A percentile compares a stretch with the other conserved stretches of the same genome.
Conservation (phyloP, 2,797 vertebrate species). For the Coregonus ussuriensis region DNA sequence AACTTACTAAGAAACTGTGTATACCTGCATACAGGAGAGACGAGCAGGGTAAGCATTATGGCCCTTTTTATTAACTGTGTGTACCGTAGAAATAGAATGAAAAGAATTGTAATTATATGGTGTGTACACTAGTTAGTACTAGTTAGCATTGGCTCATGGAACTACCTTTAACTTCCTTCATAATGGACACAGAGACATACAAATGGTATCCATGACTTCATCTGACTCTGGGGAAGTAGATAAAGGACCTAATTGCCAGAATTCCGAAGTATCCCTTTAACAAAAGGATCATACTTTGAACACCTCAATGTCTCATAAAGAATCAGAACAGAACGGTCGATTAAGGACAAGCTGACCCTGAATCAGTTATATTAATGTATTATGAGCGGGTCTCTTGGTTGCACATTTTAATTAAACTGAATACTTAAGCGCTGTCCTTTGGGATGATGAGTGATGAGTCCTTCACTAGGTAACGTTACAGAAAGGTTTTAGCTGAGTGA, state of each 20-base stretch:
- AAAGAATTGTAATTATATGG: too few species aligned
- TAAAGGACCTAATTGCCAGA: too few species aligned
- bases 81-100: background rate
- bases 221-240: too few species aligned
- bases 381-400: slow-evolving; percentile 28
- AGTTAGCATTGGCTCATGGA: too few species aligned
- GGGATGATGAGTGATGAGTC: background rate
- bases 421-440: slow-evolving; percentile 34
- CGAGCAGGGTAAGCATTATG: background rate
- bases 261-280: background rate
- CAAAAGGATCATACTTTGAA: background rate
- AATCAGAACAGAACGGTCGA: slow-evolving; percentile 25
- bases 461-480: slow-evolving; percentile 32
- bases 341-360: slow-evolving; percentile 31
- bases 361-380: slow-evolving; percentile 22
- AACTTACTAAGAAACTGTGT: slow-evolving; percentile 21
- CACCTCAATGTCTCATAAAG: slow-evolving; percentile 28
- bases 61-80: background rate
- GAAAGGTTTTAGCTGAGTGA: slow-evolving; percentile 54
- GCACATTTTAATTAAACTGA: slow-evolving; percentile 20
- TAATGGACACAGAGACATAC: too few species aligned
- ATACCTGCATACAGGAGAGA: background rate
- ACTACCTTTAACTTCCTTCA: too few species aligned
- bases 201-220: too few species aligned
- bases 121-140: too few species aligned